phyloP scores from a whole-genome alignment of 1,140 invertebrate species.

The Bombus difficillimus region DNA sequence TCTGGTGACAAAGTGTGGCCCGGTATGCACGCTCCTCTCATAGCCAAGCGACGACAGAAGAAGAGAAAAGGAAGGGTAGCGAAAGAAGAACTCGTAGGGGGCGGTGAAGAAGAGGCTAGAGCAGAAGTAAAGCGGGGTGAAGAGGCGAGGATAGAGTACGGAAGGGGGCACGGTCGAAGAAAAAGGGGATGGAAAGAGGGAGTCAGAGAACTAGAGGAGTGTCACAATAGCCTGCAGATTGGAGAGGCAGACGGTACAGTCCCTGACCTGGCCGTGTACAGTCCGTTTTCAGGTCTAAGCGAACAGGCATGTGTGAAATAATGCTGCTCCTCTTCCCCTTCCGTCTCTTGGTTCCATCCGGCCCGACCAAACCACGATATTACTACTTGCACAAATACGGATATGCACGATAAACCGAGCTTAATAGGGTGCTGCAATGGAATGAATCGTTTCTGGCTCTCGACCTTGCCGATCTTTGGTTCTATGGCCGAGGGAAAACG shows the following conservation, averaged over 20 bases:
- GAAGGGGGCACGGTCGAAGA: slow-evolving; percentile 24
- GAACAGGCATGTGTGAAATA: slow-evolving; percentile 41
- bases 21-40: slow-evolving; percentile 47
- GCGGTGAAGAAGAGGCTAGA: slow-evolving; percentile 51
- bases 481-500: too few relatives aligned
- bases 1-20: slow-evolving; percentile 49
- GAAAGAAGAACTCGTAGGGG: slow-evolving; percentile 39
- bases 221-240: slow-evolving; percentile 74
- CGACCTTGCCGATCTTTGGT: background rate
- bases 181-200: slow-evolving; percentile 40
- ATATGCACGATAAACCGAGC: slow-evolving; percentile 53
- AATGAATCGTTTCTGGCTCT: background rate
- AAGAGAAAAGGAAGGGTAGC: background rate
- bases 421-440: background rate
- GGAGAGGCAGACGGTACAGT: slow-evolving; percentile 74
- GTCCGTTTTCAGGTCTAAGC: slow-evolving; percentile 43
- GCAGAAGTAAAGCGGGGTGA: slow-evolving; percentile 28
- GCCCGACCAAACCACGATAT: slow-evolving; percentile 65
- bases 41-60: slow-evolving; percentile 2
- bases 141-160: slow-evolving; percentile 8
- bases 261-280: slow-evolving; percentile 65
- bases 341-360: background rate
- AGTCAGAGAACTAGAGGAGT: slow-evolving; percentile 59
- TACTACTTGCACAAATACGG: slow-evolving; percentile 77
- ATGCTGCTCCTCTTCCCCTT: slow-evolving; percentile 4